Conservation (phyloP, 2,888 invertebrate species). For the Tethea ocularis region DNA sequence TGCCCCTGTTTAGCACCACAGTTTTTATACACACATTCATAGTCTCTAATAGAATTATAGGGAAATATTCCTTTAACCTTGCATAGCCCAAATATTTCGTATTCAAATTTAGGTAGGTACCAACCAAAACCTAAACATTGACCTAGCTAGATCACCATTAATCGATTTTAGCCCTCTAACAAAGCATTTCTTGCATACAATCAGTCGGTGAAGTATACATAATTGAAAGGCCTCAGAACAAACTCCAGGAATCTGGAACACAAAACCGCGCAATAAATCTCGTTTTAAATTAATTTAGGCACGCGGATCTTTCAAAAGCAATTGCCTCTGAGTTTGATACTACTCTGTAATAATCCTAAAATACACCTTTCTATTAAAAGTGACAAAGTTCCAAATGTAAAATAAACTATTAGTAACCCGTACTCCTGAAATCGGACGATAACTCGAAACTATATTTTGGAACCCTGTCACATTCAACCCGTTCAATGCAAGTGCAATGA, state of each 20-base stretch:
- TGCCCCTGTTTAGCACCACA: background rate
- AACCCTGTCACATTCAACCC: conserved; percentile 51
- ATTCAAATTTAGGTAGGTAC: no score
- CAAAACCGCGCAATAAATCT: conserved; percentile 39
- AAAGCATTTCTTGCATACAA: background rate
- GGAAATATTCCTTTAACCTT: no score
- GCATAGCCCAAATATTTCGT: no score
- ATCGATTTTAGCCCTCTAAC: background rate
- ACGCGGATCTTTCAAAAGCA: conserved; percentile 47
- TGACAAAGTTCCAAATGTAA: conserved; percentile 42
- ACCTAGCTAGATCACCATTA: background rate
- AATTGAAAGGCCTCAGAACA: conserved; percentile 12
- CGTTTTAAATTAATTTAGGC: conserved; percentile 41
- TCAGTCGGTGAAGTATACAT: background rate
- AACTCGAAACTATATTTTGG: conserved; percentile 43
- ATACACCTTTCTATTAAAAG: conserved; percentile 35
- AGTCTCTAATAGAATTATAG: no score
- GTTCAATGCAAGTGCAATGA: conserved; percentile 53
- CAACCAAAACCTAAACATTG: no score
- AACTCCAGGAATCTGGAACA: conserved; percentile 28
- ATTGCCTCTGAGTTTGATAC: conserved; percentile 33
- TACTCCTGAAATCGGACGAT: conserved; percentile 14
- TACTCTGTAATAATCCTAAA: conserved; percentile 47
- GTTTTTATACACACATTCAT: background rate
- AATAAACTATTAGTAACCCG: conserved; percentile 21